phyloP scores from a whole-genome alignment of 2,888 invertebrate species.

The Ernsta delagoae region DNA sequence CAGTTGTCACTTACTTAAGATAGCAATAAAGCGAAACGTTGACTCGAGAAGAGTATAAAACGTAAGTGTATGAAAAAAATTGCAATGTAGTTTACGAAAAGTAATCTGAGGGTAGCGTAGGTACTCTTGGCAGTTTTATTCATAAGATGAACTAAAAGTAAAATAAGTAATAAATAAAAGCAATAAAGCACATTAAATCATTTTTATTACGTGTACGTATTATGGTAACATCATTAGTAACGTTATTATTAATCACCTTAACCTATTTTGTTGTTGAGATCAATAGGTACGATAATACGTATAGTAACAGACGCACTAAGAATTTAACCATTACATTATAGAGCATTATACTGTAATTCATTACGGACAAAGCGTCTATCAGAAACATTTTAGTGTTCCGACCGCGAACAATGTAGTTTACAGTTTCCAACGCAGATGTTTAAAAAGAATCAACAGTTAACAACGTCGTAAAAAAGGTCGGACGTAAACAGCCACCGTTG shows the following conservation, averaged over 20 bases:
- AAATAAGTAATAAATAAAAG: too few relatives aligned
- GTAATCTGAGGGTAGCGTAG: too few relatives aligned
- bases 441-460: constrained; percentile 83
- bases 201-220: not conserved
- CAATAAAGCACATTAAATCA: not conserved
- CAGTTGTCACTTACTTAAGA: constrained; percentile 8
- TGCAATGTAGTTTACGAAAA: not conserved
- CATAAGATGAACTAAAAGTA: too few relatives aligned
- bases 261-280: constrained; percentile 24
- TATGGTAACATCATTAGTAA: too few relatives aligned
- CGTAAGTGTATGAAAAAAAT: not conserved
- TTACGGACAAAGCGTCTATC: constrained; percentile 37
- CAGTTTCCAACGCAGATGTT: constrained; percentile 78
- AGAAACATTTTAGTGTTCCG: constrained; percentile 63
- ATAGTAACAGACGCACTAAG: constrained; percentile 18
- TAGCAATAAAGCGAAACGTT: not conserved
- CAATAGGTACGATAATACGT: constrained; percentile 5
- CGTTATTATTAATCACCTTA: constrained; percentile 21
- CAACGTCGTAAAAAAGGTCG: constrained; percentile 80
- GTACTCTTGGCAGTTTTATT: too few relatives aligned
- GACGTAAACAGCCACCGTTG: constrained; percentile 77
- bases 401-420: constrained; percentile 79
- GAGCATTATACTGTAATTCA: constrained; percentile 35
- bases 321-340: constrained; percentile 29
- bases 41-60: not conserved